Base-by-base conservation (phyloP, 2,888 invertebrate species). In the Polyploca ridens region DNA sequence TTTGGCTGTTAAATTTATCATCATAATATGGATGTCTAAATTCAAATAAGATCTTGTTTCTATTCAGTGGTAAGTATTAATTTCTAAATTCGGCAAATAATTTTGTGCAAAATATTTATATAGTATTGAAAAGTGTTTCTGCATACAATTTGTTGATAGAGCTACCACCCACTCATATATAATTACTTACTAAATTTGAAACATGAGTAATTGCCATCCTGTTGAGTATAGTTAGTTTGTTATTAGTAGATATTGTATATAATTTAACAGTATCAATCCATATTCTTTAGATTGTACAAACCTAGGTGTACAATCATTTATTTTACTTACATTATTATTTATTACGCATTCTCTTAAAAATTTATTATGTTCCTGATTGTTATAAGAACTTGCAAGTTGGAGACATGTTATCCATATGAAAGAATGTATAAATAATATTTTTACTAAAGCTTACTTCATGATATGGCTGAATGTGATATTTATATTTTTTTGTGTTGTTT, bases 1-100 rank as follows among this genome's bases (percentile, higher is more conserved):
- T 86, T 86, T 83, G 86, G 85, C 85, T 85, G 83, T 86, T 84
- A 78, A 76, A 66, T n/a, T 41, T 65, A 67, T 78, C 78, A 78
- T 54, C 19, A 54, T 54, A 19, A 54, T 54, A 54, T 54, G 54
- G 81, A 71, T 82, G 79, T 81, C 76, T 78, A 84, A 81, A 81
- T 78, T 81, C 76, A 64, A 72, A 78, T 77, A 74, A 68, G 73
- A 70, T 72, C 69, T 72, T 68, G 64, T 68, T 58, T 49, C 58
- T 38, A 58, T n/a, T 19, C 10, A 54, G 1, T 49, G 49, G 16
- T 10, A 8, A 27, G 27, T 27, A 27, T 27, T 10, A 19, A n/a
- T n/a, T 54, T 54, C 13, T 41, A 41, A 10, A 8, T 54, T 7
- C 3, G 19, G 19, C 54, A 19, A 54, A 10, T 2, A 54, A 54